Conservation (phyloP, 2,888 invertebrate species). For the Plutella xylostella region DNA sequence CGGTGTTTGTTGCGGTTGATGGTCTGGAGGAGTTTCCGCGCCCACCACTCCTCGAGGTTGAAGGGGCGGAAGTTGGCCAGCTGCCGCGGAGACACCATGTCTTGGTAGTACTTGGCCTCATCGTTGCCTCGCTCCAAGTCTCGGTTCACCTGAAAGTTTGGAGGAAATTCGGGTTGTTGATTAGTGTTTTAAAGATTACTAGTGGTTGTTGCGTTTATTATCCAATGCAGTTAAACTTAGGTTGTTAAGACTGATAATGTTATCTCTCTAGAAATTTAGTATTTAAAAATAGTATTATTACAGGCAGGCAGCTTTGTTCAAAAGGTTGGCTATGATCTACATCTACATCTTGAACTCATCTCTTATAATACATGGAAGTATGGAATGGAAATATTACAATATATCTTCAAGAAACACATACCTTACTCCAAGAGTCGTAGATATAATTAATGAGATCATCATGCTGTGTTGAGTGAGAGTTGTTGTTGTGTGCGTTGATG, state of each 20-base stretch:
- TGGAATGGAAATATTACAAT: too few relatives aligned
- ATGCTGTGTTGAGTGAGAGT: conserved; percentile 66
- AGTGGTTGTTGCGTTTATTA: too few relatives aligned
- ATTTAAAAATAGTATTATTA: too few relatives aligned
- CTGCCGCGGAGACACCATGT: conserved; percentile 69
- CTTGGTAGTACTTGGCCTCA: conserved; percentile 73
- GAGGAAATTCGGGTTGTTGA: neutral
- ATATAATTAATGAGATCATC: conserved; percentile 85
- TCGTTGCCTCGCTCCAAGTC: conserved; percentile 67
- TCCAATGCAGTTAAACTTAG: too few relatives aligned
- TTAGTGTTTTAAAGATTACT: too few relatives aligned
- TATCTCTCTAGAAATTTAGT: too few relatives aligned
- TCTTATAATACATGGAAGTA: too few relatives aligned
- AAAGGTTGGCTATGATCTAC: too few relatives aligned
- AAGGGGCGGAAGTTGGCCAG: conserved; percentile 81
- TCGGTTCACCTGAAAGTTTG: conserved; percentile 58
- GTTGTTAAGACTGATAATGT: too few relatives aligned
- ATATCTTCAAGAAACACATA: conserved; percentile 24
- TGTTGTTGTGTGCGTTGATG: conserved; percentile 25
- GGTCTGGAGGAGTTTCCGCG: conserved; percentile 76
- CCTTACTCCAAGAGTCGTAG: conserved; percentile 81
- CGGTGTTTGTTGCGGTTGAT: conserved; percentile 68
- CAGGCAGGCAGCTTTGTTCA: too few relatives aligned
- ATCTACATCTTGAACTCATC: too few relatives aligned
- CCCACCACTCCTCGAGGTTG: conserved; percentile 83